Evolutionary conservation across 2,888 invertebrate genomes (phyloP), one percentile per base, ranked within the genome.

Genomic region (Nowickia ferox): DNA sequence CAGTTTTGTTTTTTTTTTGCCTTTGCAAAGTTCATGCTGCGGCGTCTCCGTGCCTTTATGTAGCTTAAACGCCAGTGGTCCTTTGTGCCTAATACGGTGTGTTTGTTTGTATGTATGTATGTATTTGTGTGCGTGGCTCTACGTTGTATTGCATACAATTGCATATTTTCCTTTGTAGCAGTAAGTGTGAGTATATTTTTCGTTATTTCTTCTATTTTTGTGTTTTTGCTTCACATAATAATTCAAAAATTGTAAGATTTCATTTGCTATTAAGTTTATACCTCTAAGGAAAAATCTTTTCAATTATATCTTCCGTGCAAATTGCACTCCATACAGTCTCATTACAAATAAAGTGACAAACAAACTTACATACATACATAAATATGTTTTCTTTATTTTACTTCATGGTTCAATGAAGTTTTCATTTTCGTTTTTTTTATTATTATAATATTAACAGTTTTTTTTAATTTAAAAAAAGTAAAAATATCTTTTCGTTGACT

Each of bases 271-370:
- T 86, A 80, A 79, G 76, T 83, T 86, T 83, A 76, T 86, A 86
- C 86, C 86, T 86, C 79, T 53, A 66, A 86, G 86, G 85, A 75
- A 83, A 85, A 75, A 79, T 83, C 79, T 86, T 86, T 86, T 86
- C 86, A 86, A 86, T 86, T 86, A 83, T 63, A 72, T 76, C 71
- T 79, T 81, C 79, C 74, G 74, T 82, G 65, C 63, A 82, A 75
- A 85, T 82, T 85, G 72, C 74, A 69, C 69, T 69, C 38, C 48
- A 59, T 69, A 63, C 63, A 61, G 74, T 61, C 51, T 68, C 68
- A 19, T 80, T 63, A 22, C 19, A 57, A 19, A 46, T 46, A 44
- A 46, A 48, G n/a, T 22, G 48, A 19, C 57, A 59, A 42, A 69
- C 68, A 66, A 2, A 19, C 48, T 48, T 15, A 69, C 68, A 66